phyloP scores from a whole-genome alignment of 2,888 invertebrate species.

The Rhimphoctona megacephalus region DNA sequence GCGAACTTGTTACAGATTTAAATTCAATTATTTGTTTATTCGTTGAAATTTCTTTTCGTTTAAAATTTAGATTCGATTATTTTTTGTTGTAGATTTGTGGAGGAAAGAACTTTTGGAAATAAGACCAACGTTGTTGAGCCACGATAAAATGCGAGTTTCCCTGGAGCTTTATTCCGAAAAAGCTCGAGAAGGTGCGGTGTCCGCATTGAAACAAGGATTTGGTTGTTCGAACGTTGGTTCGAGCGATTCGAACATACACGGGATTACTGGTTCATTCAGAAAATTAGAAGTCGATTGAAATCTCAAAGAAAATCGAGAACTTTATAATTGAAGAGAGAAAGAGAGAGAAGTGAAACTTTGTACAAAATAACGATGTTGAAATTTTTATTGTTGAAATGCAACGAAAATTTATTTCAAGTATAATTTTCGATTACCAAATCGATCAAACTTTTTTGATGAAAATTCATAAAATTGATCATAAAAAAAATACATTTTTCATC shows the following conservation, averaged over 20 bases:
- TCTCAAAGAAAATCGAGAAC: constrained; percentile 11
- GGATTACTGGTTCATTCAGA: constrained; percentile 91
- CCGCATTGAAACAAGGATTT: constrained; percentile 88
- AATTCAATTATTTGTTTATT: neutral
- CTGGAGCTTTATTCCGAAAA: constrained; percentile 90
- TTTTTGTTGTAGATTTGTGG: constrained; percentile 87
- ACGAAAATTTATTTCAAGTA: neutral
- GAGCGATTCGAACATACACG: constrained; percentile 87
- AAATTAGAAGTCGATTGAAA: constrained; percentile 91
- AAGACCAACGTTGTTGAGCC: constrained; percentile 87
- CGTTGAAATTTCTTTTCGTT: neutral
- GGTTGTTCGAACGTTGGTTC: constrained; percentile 87
- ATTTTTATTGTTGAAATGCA: neutral
- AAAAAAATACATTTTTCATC: neutral
- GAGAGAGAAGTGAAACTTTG: neutral
- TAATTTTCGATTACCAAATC: neutral
- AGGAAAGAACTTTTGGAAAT: constrained; percentile 88
- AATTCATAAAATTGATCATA: neutral
- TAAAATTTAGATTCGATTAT: constrained; percentile 68
- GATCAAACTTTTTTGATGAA: neutral
- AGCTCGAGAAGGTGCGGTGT: constrained; percentile 91
- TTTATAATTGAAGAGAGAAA: neutral
- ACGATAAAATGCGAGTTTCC: constrained; percentile 90
- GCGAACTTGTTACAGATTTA: no score
- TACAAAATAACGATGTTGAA: neutral